Evolutionary conservation across 2,888 invertebrate species (phyloP).

Genomic region (Embidobia sp.): DNA sequence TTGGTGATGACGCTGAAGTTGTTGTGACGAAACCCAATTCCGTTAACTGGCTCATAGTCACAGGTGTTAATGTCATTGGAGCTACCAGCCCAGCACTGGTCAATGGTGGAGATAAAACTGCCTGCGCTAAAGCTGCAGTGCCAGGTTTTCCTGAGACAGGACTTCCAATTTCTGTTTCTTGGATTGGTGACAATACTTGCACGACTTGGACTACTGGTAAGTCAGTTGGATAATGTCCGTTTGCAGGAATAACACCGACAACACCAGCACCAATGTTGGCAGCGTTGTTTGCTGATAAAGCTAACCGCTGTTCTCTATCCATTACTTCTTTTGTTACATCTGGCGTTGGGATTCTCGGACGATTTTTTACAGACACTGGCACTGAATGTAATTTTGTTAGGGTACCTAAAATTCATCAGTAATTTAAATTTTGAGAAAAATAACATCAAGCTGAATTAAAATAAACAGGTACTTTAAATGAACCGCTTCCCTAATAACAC

Average conservation of each 20-base stretch:
- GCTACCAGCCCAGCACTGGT: conserved; percentile 82
- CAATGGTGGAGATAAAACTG: conserved; percentile 86
- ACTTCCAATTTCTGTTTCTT: conserved; percentile 89
- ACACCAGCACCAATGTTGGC: conserved; percentile 84
- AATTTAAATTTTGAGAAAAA: background rate
- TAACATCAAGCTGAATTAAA: too few relatives aligned
- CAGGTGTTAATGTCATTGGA: conserved; percentile 82
- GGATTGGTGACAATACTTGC: conserved; percentile 91
- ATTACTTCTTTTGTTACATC: conserved; percentile 91
- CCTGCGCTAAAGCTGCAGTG: conserved; percentile 91
- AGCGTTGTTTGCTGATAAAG: conserved; percentile 80
- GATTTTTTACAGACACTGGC: conserved; percentile 87
- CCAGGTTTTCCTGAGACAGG: conserved; percentile 77
- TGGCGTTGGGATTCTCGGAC: conserved; percentile 94
- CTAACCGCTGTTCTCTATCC: conserved; percentile 87
- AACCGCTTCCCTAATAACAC: too few relatives aligned
- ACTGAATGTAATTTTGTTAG: conserved; percentile 86
- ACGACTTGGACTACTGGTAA: conserved; percentile 89
- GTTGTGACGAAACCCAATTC: conserved; percentile 82
- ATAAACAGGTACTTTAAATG: too few relatives aligned
- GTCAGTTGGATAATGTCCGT: conserved; percentile 83
- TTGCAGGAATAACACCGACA: conserved; percentile 85
- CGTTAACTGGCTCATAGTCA: conserved; percentile 85
- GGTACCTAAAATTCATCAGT: conserved; percentile 82
- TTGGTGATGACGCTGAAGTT: conserved; percentile 82